Base-by-base conservation (phyloP, 2,113 vertebrate species). In the Trichomycterus rosablanca region DNA sequence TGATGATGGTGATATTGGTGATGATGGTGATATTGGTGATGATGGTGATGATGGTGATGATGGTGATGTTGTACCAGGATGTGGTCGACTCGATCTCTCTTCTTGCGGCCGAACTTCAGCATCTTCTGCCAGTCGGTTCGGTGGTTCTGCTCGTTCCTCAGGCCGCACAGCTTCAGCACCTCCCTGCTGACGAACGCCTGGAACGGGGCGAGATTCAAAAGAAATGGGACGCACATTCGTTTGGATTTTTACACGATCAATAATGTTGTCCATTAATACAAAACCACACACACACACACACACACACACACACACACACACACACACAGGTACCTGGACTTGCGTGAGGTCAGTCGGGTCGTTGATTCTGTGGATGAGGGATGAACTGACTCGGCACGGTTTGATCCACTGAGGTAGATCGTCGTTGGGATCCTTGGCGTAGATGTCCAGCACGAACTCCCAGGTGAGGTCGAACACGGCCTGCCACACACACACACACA, bases 111-210 rank as follows among this genome's bases (percentile, higher is more conserved):
- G 71, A 97, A 99, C 82, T 99, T 99, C 67, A 98, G 90, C 93
- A 95, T 97, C 81, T 96, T 97, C 83, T 97, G 95, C 94, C 95
- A 97, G 81, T 98, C 95, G 8, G 89, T 94, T 85, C 93, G 96
- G 72, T 92, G 89, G 80, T 83, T 90, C 49, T 86, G 75, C 44
- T 94, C 92, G 44, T 92, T 93, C 71, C 80, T 88, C 60, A 98
- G 82, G 73, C 90, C 87, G 16, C 91, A 91, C 40, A 97, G 60
- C 72, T 92, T 93, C 63, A 98, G 79, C 8, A 97, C 91, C 83
- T 98, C 93, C 12, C 85, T 68, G 65, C 89, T 78, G 73, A 98
- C 84, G 75, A 94, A 96, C 20, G 76, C 87, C 96, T 99, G 43
- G 46, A 78, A 74, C 10, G 34, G 14, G 34, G 34, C 9, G 9